Evolutionary conservation across 2,113 vertebrate genomes (phyloP), one percentile per base, ranked within the genome.

Genomic region (Puffinus mauretanicus): DNA sequence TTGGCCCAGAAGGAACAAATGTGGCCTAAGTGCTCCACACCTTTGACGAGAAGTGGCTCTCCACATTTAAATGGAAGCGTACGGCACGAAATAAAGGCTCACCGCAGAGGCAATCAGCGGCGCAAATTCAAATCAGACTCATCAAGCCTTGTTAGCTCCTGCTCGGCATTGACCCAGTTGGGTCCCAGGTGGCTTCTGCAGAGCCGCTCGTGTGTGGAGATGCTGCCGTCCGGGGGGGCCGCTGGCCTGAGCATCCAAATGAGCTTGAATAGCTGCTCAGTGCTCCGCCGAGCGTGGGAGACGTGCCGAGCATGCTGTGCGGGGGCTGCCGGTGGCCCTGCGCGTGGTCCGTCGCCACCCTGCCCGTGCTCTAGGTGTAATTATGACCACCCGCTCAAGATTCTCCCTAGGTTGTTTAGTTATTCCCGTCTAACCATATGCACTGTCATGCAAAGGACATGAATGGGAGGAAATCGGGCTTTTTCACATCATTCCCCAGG

Each of bases 321-420:
- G 8, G 27, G 54, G 29, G 44, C 80, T 82, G 79, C 40, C 5
- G 12, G 52, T 9, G 8, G n/a, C 18, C 49, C 18, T 10, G 42
- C 6, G 1, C 13, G 1, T 2, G 16, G 30, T 18, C 10, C 0
- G 4, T 54, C 4, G 1, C 32, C 34, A 26, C 27, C 51, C 29
- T 9, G 54, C 25, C 19, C 3, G 0, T 13, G 54, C n/a, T 42
- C 25, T 12, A 8, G 71, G 18, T 29, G 17, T 22, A 25, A n/a
- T 6, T 20, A 27, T 20, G 38, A 11, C 1, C 8, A 14, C 49
- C 21, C 26, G 51, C 42, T 57, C 29, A 3, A 19, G 34, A 11
- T 18, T 60, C 19, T 51, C 17, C 32, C 38, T 25, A 3, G 4
- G 22, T 24, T 61, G 22, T 49, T 51, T 34, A 17, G 22, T 65